phyloP scores from a whole-genome alignment of 2,797 vertebrate species.

The Carcharodon carcharias region DNA sequence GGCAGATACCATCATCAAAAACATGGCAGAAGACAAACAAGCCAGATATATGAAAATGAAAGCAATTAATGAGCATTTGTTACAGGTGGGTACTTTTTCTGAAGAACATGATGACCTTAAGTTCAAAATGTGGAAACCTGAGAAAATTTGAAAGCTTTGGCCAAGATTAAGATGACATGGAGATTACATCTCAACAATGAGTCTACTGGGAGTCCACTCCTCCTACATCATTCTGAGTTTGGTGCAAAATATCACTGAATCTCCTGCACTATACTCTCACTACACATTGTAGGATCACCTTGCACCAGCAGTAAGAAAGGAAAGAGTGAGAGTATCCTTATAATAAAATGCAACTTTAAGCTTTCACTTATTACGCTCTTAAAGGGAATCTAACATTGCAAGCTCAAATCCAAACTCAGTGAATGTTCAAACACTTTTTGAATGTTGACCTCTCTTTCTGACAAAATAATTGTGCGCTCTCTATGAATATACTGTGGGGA shows the following conservation, averaged over 20 bases:
- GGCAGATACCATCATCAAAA: slow-evolving; percentile 78
- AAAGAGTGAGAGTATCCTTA: not conserved
- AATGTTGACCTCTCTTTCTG: not conserved
- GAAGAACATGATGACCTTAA: not conserved
- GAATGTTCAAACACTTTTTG: not conserved
- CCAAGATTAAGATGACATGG: not conserved
- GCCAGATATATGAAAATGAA: slow-evolving; percentile 78
- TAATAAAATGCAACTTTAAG: not conserved
- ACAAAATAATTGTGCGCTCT: not conserved
- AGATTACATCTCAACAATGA: not conserved
- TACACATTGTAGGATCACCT: not conserved
- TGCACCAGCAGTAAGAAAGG: not conserved
- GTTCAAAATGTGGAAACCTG: not conserved
- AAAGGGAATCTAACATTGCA: not conserved
- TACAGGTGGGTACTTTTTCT: slow-evolving; percentile 65
- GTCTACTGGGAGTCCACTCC: not conserved
- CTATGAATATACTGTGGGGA: not conserved
- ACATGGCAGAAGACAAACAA: slow-evolving; percentile 76
- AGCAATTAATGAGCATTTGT: slow-evolving; percentile 72
- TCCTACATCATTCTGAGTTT: not conserved
- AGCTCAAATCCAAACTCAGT: not conserved
- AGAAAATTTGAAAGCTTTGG: not conserved
- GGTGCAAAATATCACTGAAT: not conserved
- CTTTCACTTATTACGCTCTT: not conserved
- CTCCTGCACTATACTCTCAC: not conserved